A percentile compares a stretch with the other conserved stretches of the same genome.
Conservation (phyloP, 2,888 invertebrate species). For the Lucinisca nassula region DNA sequence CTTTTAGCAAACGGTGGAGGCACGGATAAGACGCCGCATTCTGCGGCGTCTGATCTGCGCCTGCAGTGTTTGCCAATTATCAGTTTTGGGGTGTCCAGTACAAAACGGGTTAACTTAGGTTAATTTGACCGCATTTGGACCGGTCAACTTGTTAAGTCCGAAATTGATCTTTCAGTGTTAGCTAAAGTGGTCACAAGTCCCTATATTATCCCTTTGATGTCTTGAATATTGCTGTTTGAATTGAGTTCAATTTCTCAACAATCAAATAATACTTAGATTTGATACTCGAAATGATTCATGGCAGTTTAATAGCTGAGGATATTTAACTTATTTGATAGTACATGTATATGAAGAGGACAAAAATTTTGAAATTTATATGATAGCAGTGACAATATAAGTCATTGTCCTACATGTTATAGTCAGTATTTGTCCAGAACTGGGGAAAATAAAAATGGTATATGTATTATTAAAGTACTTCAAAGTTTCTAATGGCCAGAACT, state of each 20-base stretch:
- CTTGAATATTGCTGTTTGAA: constrained; percentile 12
- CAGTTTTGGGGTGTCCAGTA: too few relatives aligned
- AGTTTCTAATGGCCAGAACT: too few relatives aligned
- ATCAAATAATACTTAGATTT: constrained; percentile 14
- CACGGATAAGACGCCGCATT: too few relatives aligned
- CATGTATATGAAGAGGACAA: background rate
- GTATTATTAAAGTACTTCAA: too few relatives aligned
- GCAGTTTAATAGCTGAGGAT: background rate
- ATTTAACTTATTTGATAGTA: background rate
- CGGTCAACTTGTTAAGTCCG: background rate
- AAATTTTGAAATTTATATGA: background rate
- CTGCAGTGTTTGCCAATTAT: too few relatives aligned
- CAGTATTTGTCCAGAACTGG: too few relatives aligned
- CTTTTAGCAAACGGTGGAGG: too few relatives aligned
- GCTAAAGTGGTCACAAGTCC: constrained; percentile 10
- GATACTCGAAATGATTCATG: constrained; percentile 1
- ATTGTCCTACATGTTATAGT: background rate
- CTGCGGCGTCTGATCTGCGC: too few relatives aligned
- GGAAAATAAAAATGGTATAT: too few relatives aligned
- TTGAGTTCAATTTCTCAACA: constrained; percentile 7
- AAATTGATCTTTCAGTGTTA: constrained; percentile 1
- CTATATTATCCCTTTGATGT: constrained; percentile 1
- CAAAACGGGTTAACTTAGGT: too few relatives aligned
- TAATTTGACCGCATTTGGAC: background rate
- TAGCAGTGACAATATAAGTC: background rate